These are phyloP conservation scores for Cenopis cana DNA, from an alignment of 2,888 invertebrate species.

Conservation along the genomic window DNA sequence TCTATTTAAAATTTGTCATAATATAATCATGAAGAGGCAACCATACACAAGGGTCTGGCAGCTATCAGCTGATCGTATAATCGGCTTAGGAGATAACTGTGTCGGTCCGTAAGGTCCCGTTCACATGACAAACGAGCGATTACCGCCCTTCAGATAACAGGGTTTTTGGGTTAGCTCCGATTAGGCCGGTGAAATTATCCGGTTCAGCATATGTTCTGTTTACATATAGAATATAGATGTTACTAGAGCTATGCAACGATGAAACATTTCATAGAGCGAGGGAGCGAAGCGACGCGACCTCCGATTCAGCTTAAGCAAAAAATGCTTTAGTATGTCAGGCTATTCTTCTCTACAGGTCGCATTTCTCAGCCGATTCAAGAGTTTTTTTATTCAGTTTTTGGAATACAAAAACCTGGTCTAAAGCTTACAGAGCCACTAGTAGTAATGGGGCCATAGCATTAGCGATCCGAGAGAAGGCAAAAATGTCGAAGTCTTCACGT, in stretches of 20 bases:
- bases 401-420: too few relatives aligned
- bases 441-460: too few relatives aligned
- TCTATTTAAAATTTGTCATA: too few relatives aligned
- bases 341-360: too few relatives aligned
- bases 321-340: too few relatives aligned
- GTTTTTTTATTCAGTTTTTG: too few relatives aligned
- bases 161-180: slow-evolving; percentile 43
- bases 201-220: slow-evolving; percentile 15
- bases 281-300: too few relatives aligned
- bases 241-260: background rate
- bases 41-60: slow-evolving; percentile 38
- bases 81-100: slow-evolving; percentile 52
- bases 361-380: too few relatives aligned
- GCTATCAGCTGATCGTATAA: slow-evolving; percentile 53
- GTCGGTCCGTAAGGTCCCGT: slow-evolving; percentile 44
- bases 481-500: too few relatives aligned
- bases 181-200: slow-evolving; percentile 22
- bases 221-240: background rate
- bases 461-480: too few relatives aligned
- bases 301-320: too few relatives aligned
- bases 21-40: background rate
- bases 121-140: slow-evolving; percentile 38
- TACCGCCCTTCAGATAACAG: slow-evolving; percentile 31
- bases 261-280: background rate
- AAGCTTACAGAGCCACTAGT: too few relatives aligned